Conservation (phyloP, 2,888 invertebrate species). For the Hylaea fasciaria region DNA sequence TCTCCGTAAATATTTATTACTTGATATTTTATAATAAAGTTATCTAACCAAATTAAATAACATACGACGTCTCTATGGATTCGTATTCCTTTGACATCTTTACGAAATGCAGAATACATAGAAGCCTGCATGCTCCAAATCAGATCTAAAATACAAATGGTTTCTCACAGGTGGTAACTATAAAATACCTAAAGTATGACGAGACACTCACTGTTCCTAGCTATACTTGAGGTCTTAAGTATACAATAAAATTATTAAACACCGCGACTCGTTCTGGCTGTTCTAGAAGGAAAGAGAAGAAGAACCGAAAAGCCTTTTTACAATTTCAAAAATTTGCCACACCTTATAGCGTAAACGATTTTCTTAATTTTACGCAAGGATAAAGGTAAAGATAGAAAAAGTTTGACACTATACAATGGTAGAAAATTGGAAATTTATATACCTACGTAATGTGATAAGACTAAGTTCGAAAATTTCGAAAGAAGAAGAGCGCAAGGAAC, state of each 20-base stretch:
- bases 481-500: constrained; percentile 26
- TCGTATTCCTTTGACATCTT: constrained; percentile 8
- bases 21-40: neutral
- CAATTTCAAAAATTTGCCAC: constrained; percentile 26
- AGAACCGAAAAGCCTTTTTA: constrained; percentile 53
- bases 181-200: constrained; percentile 41
- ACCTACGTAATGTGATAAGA: constrained; percentile 29
- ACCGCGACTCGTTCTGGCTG: constrained; percentile 56
- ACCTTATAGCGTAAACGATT: neutral
- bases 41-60: neutral
- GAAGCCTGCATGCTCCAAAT: constrained; percentile 27
- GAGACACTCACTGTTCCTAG: constrained; percentile 43
- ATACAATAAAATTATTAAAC: constrained; percentile 32
- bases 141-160: constrained; percentile 35
- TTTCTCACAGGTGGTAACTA: constrained; percentile 41
- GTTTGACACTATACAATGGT: constrained; percentile 19
- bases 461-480: constrained; percentile 24
- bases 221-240: constrained; percentile 36
- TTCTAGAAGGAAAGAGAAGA: constrained; percentile 54
- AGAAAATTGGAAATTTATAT: constrained; percentile 19
- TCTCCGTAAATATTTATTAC: constrained; percentile 2
- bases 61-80: neutral
- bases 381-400: constrained; percentile 1
- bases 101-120: constrained; percentile 22
- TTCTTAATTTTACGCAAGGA: neutral